Evolutionary conservation across 2,888 invertebrate species (phyloP).

Genomic region (Morpho achilles): DNA sequence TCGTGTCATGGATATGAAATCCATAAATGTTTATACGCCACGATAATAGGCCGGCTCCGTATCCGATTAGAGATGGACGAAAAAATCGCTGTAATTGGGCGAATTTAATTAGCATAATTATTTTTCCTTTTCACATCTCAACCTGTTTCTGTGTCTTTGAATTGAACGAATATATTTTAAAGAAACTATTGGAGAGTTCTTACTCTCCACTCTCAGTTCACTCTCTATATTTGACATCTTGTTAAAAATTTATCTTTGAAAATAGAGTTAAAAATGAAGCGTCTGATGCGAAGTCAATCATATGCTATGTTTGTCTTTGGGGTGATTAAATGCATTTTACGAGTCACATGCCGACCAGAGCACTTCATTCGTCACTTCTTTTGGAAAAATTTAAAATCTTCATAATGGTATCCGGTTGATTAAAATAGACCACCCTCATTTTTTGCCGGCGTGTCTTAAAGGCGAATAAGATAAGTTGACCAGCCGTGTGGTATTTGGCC

Average conservation of each 20-base stretch:
- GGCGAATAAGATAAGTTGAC: too few relatives aligned
- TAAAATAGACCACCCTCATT: too few relatives aligned
- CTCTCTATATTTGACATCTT: slow-evolving; percentile 34
- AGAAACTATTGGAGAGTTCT: slow-evolving; percentile 41
- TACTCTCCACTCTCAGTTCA: slow-evolving; percentile 12
- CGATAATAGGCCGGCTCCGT: slow-evolving; percentile 66
- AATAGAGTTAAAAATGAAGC: slow-evolving; percentile 42
- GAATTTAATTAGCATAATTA: slow-evolving; percentile 55
- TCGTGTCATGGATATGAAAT: slow-evolving; percentile 69
- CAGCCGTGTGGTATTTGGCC: neutral
- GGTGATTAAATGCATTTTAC: slow-evolving; percentile 62
- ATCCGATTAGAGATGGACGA: slow-evolving; percentile 68
- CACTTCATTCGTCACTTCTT: slow-evolving; percentile 57
- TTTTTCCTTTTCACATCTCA: slow-evolving; percentile 59
- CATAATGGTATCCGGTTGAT: neutral
- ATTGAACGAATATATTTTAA: slow-evolving; percentile 60
- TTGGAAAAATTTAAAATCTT: slow-evolving; percentile 48
- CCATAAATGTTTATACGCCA: slow-evolving; percentile 72
- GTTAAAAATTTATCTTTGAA: slow-evolving; percentile 41
- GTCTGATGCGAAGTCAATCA: slow-evolving; percentile 7
- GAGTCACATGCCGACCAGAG: slow-evolving; percentile 49
- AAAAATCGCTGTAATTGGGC: slow-evolving; percentile 64
- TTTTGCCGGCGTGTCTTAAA: too few relatives aligned
- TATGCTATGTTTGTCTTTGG: slow-evolving; percentile 26
- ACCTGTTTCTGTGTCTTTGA: slow-evolving; percentile 61